Evolutionary conservation across 2,113 vertebrate genomes (phyloP).

Genomic region (Sceloporus undulatus): DNA sequence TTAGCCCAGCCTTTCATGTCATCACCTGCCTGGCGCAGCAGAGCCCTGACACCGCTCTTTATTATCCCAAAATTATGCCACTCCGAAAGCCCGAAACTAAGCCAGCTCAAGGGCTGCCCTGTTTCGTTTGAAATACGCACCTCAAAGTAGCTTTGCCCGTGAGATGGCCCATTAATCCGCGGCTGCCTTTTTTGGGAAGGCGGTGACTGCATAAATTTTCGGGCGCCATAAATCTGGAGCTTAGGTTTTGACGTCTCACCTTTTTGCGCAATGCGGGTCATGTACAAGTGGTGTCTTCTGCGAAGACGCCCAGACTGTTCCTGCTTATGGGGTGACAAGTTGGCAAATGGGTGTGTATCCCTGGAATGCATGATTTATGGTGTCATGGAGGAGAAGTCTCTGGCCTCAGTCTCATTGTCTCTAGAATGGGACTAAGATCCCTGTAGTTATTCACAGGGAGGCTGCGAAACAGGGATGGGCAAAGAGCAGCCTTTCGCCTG

Average conservation of each 20-base stretch:
- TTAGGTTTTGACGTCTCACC: conserved; percentile 22
- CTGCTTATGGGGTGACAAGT: not conserved
- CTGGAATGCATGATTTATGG: not conserved
- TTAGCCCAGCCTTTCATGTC: not conserved
- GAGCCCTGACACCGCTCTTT: not conserved
- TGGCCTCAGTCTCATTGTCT: not conserved
- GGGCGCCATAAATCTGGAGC: conserved; percentile 20
- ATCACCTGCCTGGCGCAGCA: conserved; percentile 16
- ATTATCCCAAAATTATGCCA: not conserved
- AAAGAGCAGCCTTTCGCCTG: too few species aligned
- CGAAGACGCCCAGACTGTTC: not conserved
- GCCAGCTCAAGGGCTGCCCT: not conserved
- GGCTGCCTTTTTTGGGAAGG: not conserved
- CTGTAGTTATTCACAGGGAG: too few species aligned
- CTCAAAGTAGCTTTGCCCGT: not conserved
- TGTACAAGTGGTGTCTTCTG: not conserved
- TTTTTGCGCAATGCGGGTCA: not conserved
- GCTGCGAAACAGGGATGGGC: too few species aligned
- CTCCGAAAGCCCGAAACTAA: not conserved
- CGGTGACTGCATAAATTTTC: not conserved
- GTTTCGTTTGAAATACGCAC: conserved; percentile 19
- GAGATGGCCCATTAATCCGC: accelerated
- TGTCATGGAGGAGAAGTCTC: not conserved
- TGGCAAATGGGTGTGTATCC: not conserved
- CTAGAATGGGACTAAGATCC: not conserved